phyloP scores from a whole-genome alignment of 2,888 invertebrate species.

The Drosophila helvetica region DNA sequence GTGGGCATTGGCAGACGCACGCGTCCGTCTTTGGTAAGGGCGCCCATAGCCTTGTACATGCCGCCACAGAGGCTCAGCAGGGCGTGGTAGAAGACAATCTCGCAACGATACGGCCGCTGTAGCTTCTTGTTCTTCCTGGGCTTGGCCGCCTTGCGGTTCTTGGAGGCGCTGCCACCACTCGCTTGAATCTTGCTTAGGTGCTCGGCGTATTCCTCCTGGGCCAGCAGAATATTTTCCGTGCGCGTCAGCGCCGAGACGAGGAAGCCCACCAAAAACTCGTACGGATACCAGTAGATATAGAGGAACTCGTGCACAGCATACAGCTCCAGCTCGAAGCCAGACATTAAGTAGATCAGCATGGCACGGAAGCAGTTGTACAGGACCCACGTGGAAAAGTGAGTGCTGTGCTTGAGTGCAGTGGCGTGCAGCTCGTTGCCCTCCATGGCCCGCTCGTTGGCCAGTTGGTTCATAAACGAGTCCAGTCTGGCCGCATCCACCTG shows the following conservation, averaged over 20 bases:
- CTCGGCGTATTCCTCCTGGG: conserved; percentile 88
- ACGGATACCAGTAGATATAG: conserved; percentile 98
- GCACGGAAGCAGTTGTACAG: conserved; percentile 95
- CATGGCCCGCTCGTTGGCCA: conserved; percentile 87
- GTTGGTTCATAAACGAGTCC: conserved; percentile 91
- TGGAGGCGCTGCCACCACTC: conserved; percentile 52
- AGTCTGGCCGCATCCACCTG: conserved; percentile 96
- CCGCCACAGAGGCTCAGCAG: conserved; percentile 97
- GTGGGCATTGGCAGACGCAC: conserved; percentile 92
- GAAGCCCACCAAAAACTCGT: conserved; percentile 97
- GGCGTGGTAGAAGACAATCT: conserved; percentile 95
- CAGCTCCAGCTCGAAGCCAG: conserved; percentile 97
- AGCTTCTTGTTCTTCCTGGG: conserved; percentile 85
- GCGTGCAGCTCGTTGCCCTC: conserved; percentile 91
- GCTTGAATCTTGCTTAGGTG: conserved; percentile 77
- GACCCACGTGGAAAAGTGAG: conserved; percentile 90
- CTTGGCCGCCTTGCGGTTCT: conserved; percentile 84
- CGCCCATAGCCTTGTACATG: conserved; percentile 97
- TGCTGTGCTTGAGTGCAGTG: conserved; percentile 86
- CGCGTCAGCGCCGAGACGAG: conserved; percentile 94
- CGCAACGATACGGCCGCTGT: conserved; percentile 91
- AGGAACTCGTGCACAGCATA: conserved; percentile 98
- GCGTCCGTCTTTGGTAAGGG: conserved; percentile 94
- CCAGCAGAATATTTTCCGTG: conserved; percentile 92
- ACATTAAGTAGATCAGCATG: conserved; percentile 96